Percentiles rank a stretch among this genome's conserved stretches.
phyloP scores from a whole-genome alignment of 2,797 vertebrate genomes.

The Pangasius mekongensis region DNA sequence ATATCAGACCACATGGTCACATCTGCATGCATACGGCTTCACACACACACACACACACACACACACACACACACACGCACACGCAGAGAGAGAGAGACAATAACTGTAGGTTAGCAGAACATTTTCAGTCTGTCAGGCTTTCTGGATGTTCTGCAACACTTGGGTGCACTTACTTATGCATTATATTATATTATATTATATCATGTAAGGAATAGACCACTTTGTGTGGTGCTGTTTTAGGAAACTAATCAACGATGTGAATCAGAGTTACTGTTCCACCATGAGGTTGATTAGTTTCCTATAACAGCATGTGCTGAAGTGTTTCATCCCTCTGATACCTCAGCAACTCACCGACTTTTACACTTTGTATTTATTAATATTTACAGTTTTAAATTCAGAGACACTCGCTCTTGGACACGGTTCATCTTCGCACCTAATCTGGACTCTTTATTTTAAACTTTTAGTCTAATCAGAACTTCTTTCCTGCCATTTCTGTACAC shows the following conservation, averaged over 20 bases:
- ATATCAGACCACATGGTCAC: constrained; percentile 3
- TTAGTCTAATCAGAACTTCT: too few relatives aligned
- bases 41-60: background rate
- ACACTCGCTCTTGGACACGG: too few relatives aligned
- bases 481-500: too few relatives aligned
- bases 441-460: too few relatives aligned
- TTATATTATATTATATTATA: background rate
- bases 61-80: background rate
- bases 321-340: too few relatives aligned
- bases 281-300: background rate
- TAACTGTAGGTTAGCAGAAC: background rate
- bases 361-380: too few relatives aligned
- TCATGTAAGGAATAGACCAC: background rate
- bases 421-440: too few relatives aligned
- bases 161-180: background rate
- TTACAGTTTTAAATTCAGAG: too few relatives aligned
- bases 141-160: background rate
- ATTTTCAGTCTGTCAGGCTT: background rate
- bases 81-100: background rate
- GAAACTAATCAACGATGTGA: background rate
- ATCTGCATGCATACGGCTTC: background rate
- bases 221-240: background rate
- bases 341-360: too few relatives aligned
- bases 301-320: too few relatives aligned
- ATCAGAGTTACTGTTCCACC: background rate